These are phyloP conservation scores for Egretta garzetta DNA, from an alignment of 2,113 vertebrate species.

Conservation along the genomic window DNA sequence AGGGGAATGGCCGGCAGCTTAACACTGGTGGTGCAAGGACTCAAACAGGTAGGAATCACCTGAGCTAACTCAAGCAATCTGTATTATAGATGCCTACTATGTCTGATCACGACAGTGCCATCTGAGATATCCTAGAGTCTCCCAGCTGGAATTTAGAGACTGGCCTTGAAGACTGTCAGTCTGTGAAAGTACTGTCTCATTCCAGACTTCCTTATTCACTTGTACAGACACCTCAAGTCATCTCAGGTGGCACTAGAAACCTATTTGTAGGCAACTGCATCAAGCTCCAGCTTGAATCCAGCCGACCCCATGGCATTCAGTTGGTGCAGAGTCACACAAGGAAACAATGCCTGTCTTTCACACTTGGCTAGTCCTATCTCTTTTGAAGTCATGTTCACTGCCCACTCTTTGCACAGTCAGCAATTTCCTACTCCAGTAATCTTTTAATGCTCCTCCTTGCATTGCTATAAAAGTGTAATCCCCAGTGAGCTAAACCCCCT, in stretches of 20 bases:
- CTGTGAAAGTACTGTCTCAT: background rate
- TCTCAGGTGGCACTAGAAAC: background rate
- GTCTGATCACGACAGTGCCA: background rate
- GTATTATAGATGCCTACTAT: background rate
- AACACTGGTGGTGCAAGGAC: background rate
- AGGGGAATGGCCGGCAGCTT: background rate
- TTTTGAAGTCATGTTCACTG: background rate
- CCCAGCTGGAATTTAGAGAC: background rate
- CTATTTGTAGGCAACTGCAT: background rate
- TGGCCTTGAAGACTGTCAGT: background rate
- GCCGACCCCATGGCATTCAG: background rate
- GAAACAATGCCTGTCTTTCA: constrained; percentile 13
- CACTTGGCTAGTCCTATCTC: background rate
- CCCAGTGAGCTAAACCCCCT: background rate
- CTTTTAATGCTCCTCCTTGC: background rate
- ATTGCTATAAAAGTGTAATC: background rate
- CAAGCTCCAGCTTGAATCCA: background rate
- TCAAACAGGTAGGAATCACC: background rate
- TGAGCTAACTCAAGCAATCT: background rate
- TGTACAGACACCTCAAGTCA: background rate
- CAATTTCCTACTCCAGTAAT: background rate
- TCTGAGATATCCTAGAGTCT: background rate
- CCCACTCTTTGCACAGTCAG: background rate
- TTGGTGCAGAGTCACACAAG: background rate
- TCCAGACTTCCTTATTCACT: background rate